phyloP scores from a whole-genome alignment of 1,140 invertebrate genomes.

The Myzus persicae region DNA sequence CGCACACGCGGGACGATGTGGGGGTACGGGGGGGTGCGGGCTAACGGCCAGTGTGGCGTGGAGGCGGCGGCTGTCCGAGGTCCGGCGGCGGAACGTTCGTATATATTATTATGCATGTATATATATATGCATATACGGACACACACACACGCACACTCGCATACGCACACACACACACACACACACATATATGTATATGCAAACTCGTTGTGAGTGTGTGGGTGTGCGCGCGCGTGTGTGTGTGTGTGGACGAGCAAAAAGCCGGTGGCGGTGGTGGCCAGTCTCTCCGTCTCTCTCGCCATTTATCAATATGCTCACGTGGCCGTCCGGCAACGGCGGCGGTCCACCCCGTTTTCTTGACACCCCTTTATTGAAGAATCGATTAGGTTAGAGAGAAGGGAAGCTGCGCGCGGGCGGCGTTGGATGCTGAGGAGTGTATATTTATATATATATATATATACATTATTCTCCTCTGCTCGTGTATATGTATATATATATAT shows the following conservation, averaged over 20 bases:
- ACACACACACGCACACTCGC: not conserved
- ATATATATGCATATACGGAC: slow-evolving; percentile 26
- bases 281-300: slow-evolving; percentile 53
- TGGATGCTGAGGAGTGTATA: slow-evolving; percentile 11
- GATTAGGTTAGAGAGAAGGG: slow-evolving; percentile 55
- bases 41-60: slow-evolving; percentile 22
- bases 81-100: slow-evolving; percentile 45
- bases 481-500: not conserved
- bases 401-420: slow-evolving; percentile 34
- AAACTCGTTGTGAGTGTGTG: not conserved
- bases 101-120: slow-evolving; percentile 28
- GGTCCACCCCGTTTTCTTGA: slow-evolving; percentile 58
- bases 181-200: slow-evolving; percentile 14
- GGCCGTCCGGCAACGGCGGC: slow-evolving; percentile 47
- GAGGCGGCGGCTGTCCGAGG: slow-evolving; percentile 24
- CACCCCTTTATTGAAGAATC: slow-evolving; percentile 59
- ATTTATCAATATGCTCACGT: slow-evolving; percentile 59
- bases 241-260: slow-evolving; percentile 44
- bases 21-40: not conserved
- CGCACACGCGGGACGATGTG: not conserved
- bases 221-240: not conserved
- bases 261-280: slow-evolving; percentile 49
- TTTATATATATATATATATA: not conserved
- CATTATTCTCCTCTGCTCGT: not conserved
- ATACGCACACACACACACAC: not conserved